These are phyloP conservation scores for Tragelaphus eurycerus DNA, from an alignment of 2,797 vertebrate genomes.

Conservation along the genomic window DNA sequence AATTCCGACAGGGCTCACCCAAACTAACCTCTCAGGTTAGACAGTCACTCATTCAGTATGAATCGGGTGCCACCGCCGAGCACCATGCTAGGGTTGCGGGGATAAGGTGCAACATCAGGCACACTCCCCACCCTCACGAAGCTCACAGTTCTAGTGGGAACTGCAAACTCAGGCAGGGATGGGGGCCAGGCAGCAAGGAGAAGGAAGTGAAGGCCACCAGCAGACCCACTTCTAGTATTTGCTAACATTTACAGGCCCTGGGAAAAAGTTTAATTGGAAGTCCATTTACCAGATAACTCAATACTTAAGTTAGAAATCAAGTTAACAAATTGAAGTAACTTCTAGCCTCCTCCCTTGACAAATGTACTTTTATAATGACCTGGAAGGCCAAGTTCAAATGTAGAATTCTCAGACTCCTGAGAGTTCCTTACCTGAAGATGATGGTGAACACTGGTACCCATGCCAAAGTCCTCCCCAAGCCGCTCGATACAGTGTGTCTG, in stretches of 20 bases:
- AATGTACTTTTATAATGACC: not conserved
- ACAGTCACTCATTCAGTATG: not conserved
- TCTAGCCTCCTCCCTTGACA: not conserved
- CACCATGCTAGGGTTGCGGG: not conserved
- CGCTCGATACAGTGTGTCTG: not conserved
- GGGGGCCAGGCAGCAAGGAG: not conserved
- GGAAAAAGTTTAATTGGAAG: not conserved
- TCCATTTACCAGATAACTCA: not conserved
- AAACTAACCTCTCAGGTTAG: not conserved
- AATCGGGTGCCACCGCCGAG: not conserved
- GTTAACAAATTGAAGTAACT: not conserved
- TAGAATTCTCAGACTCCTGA: not conserved
- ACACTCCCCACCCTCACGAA: not conserved
- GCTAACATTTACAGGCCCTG: not conserved
- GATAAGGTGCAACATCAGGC: not conserved
- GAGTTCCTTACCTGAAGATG: not conserved
- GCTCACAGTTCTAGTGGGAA: not conserved
- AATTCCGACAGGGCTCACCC: not conserved
- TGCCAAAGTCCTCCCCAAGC: not conserved
- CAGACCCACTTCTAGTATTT: not conserved
- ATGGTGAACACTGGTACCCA: not conserved
- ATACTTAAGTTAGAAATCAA: not conserved
- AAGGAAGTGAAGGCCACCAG: not conserved
- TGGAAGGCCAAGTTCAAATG: not conserved
- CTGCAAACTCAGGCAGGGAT: not conserved